Percentiles rank a stretch among this genome's conserved stretches.
Conservation (phyloP, 2,888 invertebrate species). For the Sipha maydis region DNA sequence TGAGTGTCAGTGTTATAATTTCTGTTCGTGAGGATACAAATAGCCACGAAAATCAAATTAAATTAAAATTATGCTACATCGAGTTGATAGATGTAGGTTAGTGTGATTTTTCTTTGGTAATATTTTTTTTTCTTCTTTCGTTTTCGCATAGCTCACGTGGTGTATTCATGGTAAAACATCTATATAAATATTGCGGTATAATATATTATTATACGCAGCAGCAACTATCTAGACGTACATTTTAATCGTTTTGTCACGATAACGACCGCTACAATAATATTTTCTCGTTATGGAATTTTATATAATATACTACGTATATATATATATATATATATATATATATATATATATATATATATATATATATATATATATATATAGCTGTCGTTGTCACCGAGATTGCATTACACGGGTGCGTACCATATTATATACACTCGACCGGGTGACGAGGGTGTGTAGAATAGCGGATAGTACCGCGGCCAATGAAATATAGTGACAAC, state of each 20-base stretch:
- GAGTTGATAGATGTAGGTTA: neutral
- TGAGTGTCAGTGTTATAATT: neutral
- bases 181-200: neutral
- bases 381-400: constrained; percentile 21
- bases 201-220: neutral
- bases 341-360: neutral
- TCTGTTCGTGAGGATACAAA: neutral
- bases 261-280: constrained; percentile 42
- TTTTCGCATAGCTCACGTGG: neutral
- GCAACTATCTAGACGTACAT: neutral
- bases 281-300: constrained; percentile 33
- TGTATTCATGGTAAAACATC: neutral
- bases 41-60: neutral
- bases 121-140: neutral
- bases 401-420: constrained; percentile 30
- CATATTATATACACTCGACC: constrained; percentile 24
- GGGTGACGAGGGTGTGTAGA: neutral
- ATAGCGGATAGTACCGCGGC: constrained; percentile 14
- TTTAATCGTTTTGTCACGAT: constrained; percentile 50
- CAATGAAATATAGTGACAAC: constrained; percentile 54
- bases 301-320: too few species aligned
- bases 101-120: neutral
- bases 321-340: neutral
- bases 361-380: neutral
- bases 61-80: neutral